Percentiles rank a stretch among this genome's conserved stretches.
Conservation (phyloP, 2,113 vertebrate genomes). For the Micronisus gabar region DNA sequence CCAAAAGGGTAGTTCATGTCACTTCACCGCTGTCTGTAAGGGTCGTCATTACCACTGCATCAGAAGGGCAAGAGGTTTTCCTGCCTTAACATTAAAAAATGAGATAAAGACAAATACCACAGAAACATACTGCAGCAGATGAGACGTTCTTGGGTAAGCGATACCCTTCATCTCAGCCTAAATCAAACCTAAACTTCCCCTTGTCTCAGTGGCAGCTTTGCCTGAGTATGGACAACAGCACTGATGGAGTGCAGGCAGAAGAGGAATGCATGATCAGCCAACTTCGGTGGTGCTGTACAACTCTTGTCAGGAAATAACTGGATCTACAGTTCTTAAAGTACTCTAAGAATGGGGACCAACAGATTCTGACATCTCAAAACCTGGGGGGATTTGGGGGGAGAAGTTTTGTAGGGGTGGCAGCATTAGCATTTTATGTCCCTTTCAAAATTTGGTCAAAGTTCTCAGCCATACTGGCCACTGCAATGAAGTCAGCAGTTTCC, state of each 20-base stretch:
- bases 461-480: neutral
- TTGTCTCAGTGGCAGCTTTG: neutral
- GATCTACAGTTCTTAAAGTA: neutral
- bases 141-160: neutral
- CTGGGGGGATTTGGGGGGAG: neutral
- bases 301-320: neutral
- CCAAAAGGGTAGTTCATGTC: neutral
- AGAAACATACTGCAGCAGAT: neutral
- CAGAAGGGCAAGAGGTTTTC: neutral
- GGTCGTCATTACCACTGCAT: neutral
- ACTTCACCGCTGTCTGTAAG: neutral
- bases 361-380: neutral
- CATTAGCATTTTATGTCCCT: neutral
- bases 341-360: neutral
- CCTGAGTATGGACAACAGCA: neutral
- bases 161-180: neutral
- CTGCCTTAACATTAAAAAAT: neutral
- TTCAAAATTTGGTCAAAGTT: neutral
- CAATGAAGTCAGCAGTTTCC: neutral
- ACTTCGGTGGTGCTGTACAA: neutral
- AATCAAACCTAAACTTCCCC: neutral
- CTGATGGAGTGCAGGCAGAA: accelerated
- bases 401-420: neutral
- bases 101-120: neutral
- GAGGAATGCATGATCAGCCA: accelerated